Evolutionary conservation across 2,113 vertebrate species (phyloP).

Genomic region (Acinonyx jubatus): DNA sequence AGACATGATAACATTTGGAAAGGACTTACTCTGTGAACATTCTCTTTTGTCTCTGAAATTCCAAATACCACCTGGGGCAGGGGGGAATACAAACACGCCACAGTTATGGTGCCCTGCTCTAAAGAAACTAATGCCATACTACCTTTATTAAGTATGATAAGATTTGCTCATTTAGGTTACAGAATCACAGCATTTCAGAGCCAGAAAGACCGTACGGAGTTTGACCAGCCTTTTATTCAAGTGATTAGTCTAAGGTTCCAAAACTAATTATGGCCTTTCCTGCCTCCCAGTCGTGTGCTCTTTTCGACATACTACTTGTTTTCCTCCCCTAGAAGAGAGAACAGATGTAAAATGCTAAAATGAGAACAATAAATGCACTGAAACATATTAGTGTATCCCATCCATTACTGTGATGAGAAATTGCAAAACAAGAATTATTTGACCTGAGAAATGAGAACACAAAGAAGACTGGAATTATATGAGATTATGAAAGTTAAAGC

Average conservation of each 20-base stretch:
- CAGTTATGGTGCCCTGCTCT: neutral
- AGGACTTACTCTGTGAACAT: neutral
- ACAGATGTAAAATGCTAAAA: slow-evolving; percentile 50
- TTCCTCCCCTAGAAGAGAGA: neutral
- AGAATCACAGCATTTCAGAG: neutral
- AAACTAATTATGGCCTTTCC: neutral
- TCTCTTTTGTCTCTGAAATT: slow-evolving; percentile 43
- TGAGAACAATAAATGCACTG: slow-evolving; percentile 38
- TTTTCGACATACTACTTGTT: neutral
- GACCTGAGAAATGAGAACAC: slow-evolving; percentile 78
- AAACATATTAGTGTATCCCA: slow-evolving; percentile 43
- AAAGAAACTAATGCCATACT: neutral
- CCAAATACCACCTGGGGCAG: neutral
- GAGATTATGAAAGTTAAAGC: slow-evolving; percentile 77
- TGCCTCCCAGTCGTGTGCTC: neutral
- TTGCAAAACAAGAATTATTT: slow-evolving; percentile 49
- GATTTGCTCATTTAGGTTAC: neutral
- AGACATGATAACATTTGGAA: neutral
- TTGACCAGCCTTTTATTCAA: neutral
- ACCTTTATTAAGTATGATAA: neutral
- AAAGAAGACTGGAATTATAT: slow-evolving; percentile 76
- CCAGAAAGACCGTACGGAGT: neutral
- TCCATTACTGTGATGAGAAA: slow-evolving; percentile 65
- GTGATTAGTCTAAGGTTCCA: neutral
- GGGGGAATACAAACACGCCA: neutral